phyloP scores from a whole-genome alignment of 1,140 invertebrate genomes.

The Gryon sp. region DNA sequence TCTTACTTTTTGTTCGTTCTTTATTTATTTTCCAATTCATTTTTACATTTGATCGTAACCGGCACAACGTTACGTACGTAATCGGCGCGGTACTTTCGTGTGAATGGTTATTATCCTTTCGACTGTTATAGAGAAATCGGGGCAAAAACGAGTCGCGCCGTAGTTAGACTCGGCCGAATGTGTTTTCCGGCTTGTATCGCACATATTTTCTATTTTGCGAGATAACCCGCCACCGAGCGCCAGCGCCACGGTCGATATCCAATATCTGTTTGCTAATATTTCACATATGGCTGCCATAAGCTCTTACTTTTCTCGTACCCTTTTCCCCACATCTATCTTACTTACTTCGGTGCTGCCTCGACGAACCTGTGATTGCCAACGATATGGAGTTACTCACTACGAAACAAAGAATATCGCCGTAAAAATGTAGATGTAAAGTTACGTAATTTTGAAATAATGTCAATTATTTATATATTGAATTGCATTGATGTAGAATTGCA shows the following conservation, averaged over 20 bases:
- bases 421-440: neutral
- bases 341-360: slow-evolving; percentile 34
- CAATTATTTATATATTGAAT: too few species aligned
- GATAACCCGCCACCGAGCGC: slow-evolving; percentile 45
- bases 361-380: slow-evolving; percentile 37
- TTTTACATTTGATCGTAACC: neutral
- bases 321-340: slow-evolving; percentile 43
- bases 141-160: slow-evolving; percentile 45
- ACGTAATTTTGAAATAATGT: too few species aligned
- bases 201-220: slow-evolving; percentile 61
- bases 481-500: too few species aligned
- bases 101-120: slow-evolving; percentile 54
- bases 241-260: slow-evolving; percentile 62
- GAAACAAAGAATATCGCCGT: slow-evolving; percentile 15
- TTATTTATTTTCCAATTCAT: slow-evolving; percentile 2
- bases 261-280: slow-evolving; percentile 69
- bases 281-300: slow-evolving; percentile 65
- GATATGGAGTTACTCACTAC: slow-evolving; percentile 11
- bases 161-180: slow-evolving; percentile 53
- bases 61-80: slow-evolving; percentile 19
- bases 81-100: slow-evolving; percentile 38
- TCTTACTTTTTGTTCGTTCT: too few species aligned
- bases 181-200: slow-evolving; percentile 45
- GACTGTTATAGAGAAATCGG: slow-evolving; percentile 54
- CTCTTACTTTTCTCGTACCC: slow-evolving; percentile 37